phyloP scores from a whole-genome alignment of 1,140 invertebrate genomes.

The Phthorimaea operculella region DNA sequence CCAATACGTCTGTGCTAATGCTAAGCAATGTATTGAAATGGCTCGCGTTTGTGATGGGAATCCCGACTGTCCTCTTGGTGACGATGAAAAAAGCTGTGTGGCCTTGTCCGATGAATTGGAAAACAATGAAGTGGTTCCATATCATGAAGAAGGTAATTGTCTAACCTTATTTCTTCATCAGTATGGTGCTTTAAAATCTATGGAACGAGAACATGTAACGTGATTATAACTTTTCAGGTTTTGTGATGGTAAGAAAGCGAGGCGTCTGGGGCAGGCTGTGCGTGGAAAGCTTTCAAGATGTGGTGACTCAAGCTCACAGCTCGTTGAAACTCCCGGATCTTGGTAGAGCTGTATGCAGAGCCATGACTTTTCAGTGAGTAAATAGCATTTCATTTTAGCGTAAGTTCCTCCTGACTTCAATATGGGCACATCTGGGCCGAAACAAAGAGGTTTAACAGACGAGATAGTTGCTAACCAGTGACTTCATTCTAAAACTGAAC shows the following conservation, averaged over 20 bases:
- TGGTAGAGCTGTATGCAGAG: conserved; percentile 79
- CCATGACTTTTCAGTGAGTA: conserved; percentile 80
- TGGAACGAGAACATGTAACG: too few relatives aligned
- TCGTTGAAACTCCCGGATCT: conserved; percentile 76
- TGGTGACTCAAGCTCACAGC: conserved; percentile 66
- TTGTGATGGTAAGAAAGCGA: conserved; percentile 78
- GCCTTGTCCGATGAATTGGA: conserved; percentile 62
- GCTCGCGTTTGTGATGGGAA: conserved; percentile 78
- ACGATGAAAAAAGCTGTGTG: conserved; percentile 84
- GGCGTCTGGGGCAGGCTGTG: conserved; percentile 85
- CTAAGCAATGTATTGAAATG: conserved; percentile 74
- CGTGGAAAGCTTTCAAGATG: conserved; percentile 73
- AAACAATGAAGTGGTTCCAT: conserved; percentile 68
- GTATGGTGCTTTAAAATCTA: neutral
- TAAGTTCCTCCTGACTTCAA: too few relatives aligned
- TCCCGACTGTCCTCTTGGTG: conserved; percentile 81
- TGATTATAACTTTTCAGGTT: conserved; percentile 62
- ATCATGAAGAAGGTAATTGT: conserved; percentile 69
- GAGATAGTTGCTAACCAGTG: too few relatives aligned
- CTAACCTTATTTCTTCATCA: neutral
- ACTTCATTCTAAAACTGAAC: too few relatives aligned
- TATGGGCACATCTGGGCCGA: too few relatives aligned
- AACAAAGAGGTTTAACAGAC: too few relatives aligned
- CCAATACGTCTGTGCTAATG: conserved; percentile 81
- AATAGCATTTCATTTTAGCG: neutral